phyloP scores from a whole-genome alignment of 1,140 invertebrate genomes.

The Bombus difficillimus region DNA sequence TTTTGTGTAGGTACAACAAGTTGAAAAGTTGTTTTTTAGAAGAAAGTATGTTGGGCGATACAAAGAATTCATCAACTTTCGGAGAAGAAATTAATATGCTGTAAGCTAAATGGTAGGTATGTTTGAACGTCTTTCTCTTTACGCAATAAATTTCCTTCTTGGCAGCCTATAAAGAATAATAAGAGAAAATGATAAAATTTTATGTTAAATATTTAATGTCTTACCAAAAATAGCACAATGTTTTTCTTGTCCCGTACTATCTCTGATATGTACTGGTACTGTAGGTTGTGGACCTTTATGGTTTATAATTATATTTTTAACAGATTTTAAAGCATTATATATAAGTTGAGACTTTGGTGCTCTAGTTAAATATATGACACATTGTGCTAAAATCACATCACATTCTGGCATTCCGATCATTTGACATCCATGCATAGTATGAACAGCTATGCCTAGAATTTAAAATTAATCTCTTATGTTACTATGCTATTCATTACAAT shows the following conservation, averaged over 20 bases:
- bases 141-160: slow-evolving; percentile 82
- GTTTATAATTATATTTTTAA: slow-evolving; percentile 68
- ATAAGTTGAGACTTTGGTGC: slow-evolving; percentile 89
- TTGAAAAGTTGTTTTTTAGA: not conserved
- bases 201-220: not conserved
- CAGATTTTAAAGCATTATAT: slow-evolving; percentile 85
- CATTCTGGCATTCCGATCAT: slow-evolving; percentile 91
- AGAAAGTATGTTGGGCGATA: not conserved
- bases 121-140: slow-evolving; percentile 82
- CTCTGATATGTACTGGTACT: slow-evolving; percentile 61
- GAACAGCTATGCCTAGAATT: slow-evolving; percentile 83
- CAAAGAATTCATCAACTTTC: not conserved
- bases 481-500: not conserved
- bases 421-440: slow-evolving; percentile 90
- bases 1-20: not conserved
- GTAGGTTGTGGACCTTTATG: slow-evolving; percentile 58
- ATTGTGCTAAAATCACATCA: slow-evolving; percentile 89
- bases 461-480: slow-evolving; percentile 12
- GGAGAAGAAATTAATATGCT: slow-evolving; percentile 85
- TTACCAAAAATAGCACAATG: slow-evolving; percentile 32
- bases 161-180: slow-evolving; percentile 83
- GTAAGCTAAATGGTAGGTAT: slow-evolving; percentile 86
- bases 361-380: slow-evolving; percentile 88
- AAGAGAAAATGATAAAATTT: slow-evolving; percentile 6
- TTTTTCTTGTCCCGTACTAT: slow-evolving; percentile 48